These are phyloP conservation scores for Phalangium opilio DNA, from an alignment of 2,888 invertebrate species.

Conservation along the genomic window DNA sequence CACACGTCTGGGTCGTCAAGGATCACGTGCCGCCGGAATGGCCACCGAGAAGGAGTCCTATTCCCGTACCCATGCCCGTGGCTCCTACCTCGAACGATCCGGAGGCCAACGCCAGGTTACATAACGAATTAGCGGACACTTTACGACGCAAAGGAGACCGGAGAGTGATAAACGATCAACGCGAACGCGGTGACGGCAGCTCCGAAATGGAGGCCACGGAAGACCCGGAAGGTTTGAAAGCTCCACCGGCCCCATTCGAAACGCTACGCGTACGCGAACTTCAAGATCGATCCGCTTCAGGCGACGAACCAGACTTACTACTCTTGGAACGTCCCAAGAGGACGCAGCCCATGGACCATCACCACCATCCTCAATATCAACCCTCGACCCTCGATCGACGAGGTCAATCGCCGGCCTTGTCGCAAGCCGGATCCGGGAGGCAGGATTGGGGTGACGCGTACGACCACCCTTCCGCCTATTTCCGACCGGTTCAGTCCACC, in stretches of 20 bases:
- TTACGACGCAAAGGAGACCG: constrained; percentile 7
- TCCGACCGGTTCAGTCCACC: not conserved
- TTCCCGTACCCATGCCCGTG: constrained; percentile 7
- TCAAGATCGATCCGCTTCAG: not conserved
- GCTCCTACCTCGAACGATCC: constrained; percentile 4
- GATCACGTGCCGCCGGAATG: constrained; percentile 14
- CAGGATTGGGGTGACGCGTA: not conserved
- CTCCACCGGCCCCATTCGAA: not conserved
- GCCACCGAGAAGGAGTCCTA: constrained; percentile 6
- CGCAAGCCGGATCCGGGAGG: no score
- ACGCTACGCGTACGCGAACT: not conserved
- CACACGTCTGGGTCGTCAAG: constrained; percentile 15
- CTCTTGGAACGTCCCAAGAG: not conserved
- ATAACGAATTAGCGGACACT: constrained; percentile 15
- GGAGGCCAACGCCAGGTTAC: constrained; percentile 14
- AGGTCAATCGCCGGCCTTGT: no score
- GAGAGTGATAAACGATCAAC: constrained; percentile 5
- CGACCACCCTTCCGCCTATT: not conserved
- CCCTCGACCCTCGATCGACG: no score
- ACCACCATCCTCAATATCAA: no score
- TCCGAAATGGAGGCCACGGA: constrained; percentile 14
- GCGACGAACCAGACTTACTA: no score
- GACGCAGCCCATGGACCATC: not conserved
- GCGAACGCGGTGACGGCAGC: constrained; percentile 17
- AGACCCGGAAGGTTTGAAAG: constrained; percentile 7